Evolutionary conservation across 2,888 invertebrate genomes (phyloP).

Genomic region (Ectobius pallidus): DNA sequence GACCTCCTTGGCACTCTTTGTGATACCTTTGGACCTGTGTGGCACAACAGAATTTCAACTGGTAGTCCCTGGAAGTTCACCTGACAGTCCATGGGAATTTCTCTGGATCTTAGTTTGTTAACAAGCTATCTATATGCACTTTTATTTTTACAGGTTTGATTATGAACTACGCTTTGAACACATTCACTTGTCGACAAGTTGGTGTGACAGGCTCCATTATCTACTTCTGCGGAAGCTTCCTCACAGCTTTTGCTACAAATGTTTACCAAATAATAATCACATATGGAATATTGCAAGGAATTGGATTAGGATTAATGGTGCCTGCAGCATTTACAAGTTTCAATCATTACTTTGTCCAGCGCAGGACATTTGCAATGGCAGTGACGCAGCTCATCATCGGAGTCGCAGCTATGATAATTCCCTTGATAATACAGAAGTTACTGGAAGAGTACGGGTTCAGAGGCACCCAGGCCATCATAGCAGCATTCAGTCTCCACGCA

Average conservation of each 20-base stretch:
- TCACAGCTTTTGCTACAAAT: constrained; percentile 67
- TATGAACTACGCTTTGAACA: constrained; percentile 69
- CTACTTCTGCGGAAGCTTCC: constrained; percentile 63
- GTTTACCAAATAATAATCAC: constrained; percentile 68
- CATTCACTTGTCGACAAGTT: constrained; percentile 68
- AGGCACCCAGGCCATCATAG: constrained; percentile 67
- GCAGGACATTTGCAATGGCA: constrained; percentile 74
- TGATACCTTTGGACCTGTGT: too few species aligned
- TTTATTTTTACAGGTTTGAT: constrained; percentile 64
- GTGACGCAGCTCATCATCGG: constrained; percentile 73
- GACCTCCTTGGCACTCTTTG: too few species aligned
- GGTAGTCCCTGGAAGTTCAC: too few species aligned
- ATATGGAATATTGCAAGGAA: constrained; percentile 68
- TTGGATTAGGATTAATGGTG: constrained; percentile 74
- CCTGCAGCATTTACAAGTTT: constrained; percentile 76
- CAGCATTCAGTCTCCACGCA: constrained; percentile 70
- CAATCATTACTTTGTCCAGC: constrained; percentile 74
- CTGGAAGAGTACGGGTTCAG: constrained; percentile 70
- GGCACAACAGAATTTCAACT: too few species aligned
- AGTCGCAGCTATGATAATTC: constrained; percentile 70
- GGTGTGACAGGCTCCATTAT: constrained; percentile 69
- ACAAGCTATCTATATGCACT: too few species aligned
- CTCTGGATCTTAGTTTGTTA: too few species aligned
- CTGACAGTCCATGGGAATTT: too few species aligned
- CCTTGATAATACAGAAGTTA: constrained; percentile 66